Evolutionary conservation across 2,113 vertebrate genomes (phyloP), one percentile per base, ranked within the genome.

Genomic region (Hassar affinis): DNA sequence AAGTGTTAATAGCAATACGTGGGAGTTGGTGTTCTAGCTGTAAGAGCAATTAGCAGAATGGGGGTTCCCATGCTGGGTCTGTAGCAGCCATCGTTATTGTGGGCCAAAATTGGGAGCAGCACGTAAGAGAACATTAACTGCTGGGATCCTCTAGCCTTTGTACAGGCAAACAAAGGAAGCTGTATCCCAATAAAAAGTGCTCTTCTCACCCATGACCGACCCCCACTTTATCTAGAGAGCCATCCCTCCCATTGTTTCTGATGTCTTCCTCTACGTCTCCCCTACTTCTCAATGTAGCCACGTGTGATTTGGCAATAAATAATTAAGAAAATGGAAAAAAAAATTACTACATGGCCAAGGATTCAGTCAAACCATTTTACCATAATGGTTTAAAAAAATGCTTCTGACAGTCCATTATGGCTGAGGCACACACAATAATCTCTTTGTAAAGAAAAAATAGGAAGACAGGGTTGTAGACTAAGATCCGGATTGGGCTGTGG

Each of bases 51-150:
- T 38, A 66, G 74, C 15, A 56, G 45, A 82, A 87, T 80, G 18
- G 8, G 69, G 27, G 80, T 87, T 83, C 83, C 83, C 56, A 38
- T 91, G 90, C 89, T 89, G 82, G 86, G 90, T 84, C 87, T 74
- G 80, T 62, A 52, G 79, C 12, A 22, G 52, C 20, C 6, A 51
- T 80, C 49, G 84, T 68, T 69, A 59, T 45, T 38, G 61, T 66
- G 72, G 83, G 66, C 80, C 86, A 86, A 92, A 93, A 92, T 92
- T 89, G 92, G 91, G 87, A 87, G 87, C 90, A 79, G 82, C 45
- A 88, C 91, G 91, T 91, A 89, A 88, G 79, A 77, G 85, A 91
- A 91, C 91, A 93, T 91, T 85, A 92, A 92, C 90, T 93, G 90
- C 87, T 75, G 75, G 86, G 88, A 85, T 90, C 89, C 83, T 12